Evolutionary conservation across 1,140 invertebrate species (phyloP), one percentile per base, ranked within the genome.

Genomic region (Glossosoma conforme): DNA sequence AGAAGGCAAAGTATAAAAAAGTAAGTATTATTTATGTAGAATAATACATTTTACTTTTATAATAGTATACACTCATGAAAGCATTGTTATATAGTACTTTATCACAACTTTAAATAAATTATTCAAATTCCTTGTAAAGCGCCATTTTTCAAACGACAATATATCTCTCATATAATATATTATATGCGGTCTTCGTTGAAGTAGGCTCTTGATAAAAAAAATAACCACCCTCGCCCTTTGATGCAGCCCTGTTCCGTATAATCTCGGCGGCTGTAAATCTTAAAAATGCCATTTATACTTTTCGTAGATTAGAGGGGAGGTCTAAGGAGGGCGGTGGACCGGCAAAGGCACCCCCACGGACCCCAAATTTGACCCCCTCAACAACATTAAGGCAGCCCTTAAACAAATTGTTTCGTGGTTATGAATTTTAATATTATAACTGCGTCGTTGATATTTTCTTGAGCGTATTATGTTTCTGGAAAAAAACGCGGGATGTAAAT

Each of bases 401-500:
- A 40, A 52, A 57, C 50, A 53, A 57, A 49, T 52, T 57, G 41
- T 57, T 57, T 49, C 41, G 40, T 46, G 30, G 40, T 53, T 57
- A 44, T 45, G 38, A 44, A 48, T 50, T 53, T 51, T 51, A 36
- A 35, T 32, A 18, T 9, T 40, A 18, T 13, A 18, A 10, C 41
- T 32, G n/a, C 33, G 19, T 13, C n/a, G 20, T 17, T 15, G 38
- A 28, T 41, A n/a, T 25, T 49, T 35, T 41, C 33, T 33, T 18
- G 32, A 13, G 14, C 13, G 22, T 43, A 24, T 13, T n/a, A 14
- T 25, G 4, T 25, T 25, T 43, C 15, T 43, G 4, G 11, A 24
- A n/a, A n/a, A n/a, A n/a, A n/a, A n/a, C n/a, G n/a, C n/a, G n/a
- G n/a, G n/a, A n/a, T n/a, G n/a, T n/a, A n/a, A n/a, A n/a, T n/a